These are phyloP conservation scores for Hipparchia semele DNA, from an alignment of 2,888 invertebrate genomes.

Conservation along the genomic window DNA sequence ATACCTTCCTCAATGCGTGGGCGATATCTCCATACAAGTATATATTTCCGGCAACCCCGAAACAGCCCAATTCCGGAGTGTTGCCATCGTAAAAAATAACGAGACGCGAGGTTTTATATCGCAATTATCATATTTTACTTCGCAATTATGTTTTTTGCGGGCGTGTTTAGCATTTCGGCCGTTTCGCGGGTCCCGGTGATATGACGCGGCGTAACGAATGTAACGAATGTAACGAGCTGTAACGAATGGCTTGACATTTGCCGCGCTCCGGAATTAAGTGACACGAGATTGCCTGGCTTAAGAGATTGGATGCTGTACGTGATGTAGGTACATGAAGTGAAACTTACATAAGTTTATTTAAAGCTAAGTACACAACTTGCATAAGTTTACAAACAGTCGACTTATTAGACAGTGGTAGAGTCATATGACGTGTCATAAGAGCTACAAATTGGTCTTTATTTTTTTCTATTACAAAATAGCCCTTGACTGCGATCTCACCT, in stretches of 20 bases:
- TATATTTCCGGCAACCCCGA: slow-evolving; percentile 2
- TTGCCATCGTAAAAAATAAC: slow-evolving; percentile 58
- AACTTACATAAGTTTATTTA: no score
- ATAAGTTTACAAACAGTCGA: no score
- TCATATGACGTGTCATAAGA: no score
- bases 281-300: neutral
- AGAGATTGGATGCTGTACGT: neutral
- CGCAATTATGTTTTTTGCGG: slow-evolving; percentile 64
- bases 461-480: no score
- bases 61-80: slow-evolving; percentile 40
- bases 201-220: no score
- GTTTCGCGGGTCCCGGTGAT: slow-evolving; percentile 14
- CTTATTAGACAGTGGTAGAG: no score
- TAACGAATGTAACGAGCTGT: neutral
- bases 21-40: neutral
- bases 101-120: slow-evolving; percentile 48
- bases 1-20: neutral
- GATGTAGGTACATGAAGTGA: no score
- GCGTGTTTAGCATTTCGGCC: slow-evolving; percentile 33
- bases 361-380: no score
- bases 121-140: slow-evolving; percentile 73
- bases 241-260: neutral
- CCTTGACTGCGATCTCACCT: no score
- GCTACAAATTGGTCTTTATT: no score
- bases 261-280: neutral